These are phyloP conservation scores for Gallinago paraguaiae DNA, from an alignment of 2,113 vertebrate genomes.

Conservation along the genomic window DNA sequence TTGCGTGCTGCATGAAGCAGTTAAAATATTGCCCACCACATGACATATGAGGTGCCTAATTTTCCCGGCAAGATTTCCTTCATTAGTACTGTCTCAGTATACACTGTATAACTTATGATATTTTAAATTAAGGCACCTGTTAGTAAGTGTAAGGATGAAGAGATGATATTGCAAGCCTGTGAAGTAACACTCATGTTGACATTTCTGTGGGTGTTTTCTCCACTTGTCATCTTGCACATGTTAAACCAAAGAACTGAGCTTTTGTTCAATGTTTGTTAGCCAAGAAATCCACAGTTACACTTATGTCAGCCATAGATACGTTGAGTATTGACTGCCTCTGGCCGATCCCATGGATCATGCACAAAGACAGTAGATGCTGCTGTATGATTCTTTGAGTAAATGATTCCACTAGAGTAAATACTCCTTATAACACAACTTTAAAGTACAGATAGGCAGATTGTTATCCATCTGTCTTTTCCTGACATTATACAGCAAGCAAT, in stretches of 20 bases:
- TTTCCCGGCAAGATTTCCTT: slow-evolving; percentile 38
- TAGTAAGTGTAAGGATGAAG: slow-evolving; percentile 40
- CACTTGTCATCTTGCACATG: neutral
- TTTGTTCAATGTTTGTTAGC: neutral
- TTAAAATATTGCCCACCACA: neutral
- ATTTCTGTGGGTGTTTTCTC: slow-evolving; percentile 36
- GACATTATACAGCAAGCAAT: neutral
- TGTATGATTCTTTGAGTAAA: neutral
- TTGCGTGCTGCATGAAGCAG: neutral
- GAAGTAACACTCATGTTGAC: slow-evolving; percentile 21
- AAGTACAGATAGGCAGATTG: neutral
- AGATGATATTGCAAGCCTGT: slow-evolving; percentile 22
- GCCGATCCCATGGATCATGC: neutral
- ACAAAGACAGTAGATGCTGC: neutral
- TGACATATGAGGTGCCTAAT: neutral
- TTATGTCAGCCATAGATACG: slow-evolving; percentile 9
- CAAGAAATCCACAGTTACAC: neutral
- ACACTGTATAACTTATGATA: neutral
- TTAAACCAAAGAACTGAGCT: slow-evolving; percentile 5
- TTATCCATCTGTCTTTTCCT: neutral
- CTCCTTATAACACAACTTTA: neutral
- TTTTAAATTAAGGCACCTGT: slow-evolving; percentile 53
- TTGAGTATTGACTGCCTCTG: neutral
- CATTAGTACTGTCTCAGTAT: slow-evolving; percentile 17
- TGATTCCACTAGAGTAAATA: neutral